phyloP scores from a whole-genome alignment of 2,113 vertebrate species.

The Melanostigma gelatinosum region DNA sequence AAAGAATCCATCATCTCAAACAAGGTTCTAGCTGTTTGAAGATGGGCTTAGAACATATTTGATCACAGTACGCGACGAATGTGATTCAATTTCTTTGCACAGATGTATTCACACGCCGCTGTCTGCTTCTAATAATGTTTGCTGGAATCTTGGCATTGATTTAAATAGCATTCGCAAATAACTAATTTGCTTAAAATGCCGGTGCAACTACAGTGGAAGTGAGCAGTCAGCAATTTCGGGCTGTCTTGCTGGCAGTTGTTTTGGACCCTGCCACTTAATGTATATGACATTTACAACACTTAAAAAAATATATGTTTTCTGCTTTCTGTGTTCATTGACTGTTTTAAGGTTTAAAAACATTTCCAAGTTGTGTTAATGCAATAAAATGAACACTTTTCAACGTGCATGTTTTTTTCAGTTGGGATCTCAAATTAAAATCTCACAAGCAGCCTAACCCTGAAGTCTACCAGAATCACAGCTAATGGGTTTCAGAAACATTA shows the following conservation, averaged over 20 bases:
- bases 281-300: no score
- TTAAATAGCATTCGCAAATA: conserved; percentile 72
- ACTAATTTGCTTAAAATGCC: conserved; percentile 68
- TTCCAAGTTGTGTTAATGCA: not conserved
- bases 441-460: not conserved
- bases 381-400: not conserved
- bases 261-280: not conserved
- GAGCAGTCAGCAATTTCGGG: conserved; percentile 25
- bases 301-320: no score
- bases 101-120: conserved; percentile 57
- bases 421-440: conserved; percentile 7
- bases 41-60: conserved; percentile 54
- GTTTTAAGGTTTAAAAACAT: not conserved
- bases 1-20: conserved; percentile 52
- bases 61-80: conserved; percentile 65
- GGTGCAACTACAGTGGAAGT: conserved; percentile 25
- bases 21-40: conserved; percentile 47
- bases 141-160: conserved; percentile 68
- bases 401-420: not conserved
- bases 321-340: not conserved
- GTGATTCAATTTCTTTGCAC: conserved; percentile 61
- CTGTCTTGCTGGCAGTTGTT: conserved; percentile 32
- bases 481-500: not conserved
- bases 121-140: conserved; percentile 70
- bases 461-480: not conserved